A percentile compares a stretch with the other conserved stretches of the same genome.
Conservation (phyloP, 2,113 vertebrate genomes). For the Tor tambroides region DNA sequence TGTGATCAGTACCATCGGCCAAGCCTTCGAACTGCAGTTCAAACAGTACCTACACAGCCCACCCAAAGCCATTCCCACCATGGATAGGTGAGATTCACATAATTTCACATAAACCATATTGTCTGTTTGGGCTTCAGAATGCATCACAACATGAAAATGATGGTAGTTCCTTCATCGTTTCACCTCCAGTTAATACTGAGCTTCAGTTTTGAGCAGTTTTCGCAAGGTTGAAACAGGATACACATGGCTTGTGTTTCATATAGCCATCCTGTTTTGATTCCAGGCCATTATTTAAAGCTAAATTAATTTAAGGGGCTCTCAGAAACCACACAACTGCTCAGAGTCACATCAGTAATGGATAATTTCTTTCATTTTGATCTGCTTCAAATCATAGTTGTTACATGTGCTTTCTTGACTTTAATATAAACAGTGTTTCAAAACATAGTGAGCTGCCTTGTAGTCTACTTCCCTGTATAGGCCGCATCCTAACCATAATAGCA, state of each 20-base stretch:
- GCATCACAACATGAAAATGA: background rate
- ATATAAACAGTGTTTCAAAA: background rate
- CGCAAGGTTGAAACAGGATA: conserved; percentile 34
- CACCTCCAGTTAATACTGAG: background rate
- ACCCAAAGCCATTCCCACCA: conserved; percentile 79
- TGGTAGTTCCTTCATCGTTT: background rate
- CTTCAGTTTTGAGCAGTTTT: background rate
- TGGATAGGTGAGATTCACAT: conserved; percentile 73
- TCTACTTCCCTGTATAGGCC: background rate
- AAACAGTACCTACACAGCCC: conserved; percentile 83
- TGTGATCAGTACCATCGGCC: conserved; percentile 89
- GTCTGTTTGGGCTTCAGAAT: background rate
- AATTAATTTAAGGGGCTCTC: conserved; percentile 32
- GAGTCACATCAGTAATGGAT: conserved; percentile 35
- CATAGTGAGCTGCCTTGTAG: background rate
- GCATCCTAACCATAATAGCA: background rate
- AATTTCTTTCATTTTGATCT: conserved; percentile 39
- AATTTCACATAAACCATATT: background rate
- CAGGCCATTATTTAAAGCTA: conserved; percentile 34
- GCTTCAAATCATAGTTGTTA: background rate
- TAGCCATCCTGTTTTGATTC: conserved; percentile 34
- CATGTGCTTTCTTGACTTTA: background rate
- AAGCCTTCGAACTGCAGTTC: no score
- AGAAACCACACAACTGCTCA: conserved; percentile 35
- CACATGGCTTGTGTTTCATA: conserved; percentile 35